Percentiles rank a stretch among this genome's conserved stretches.
Evolutionary conservation across 2,113 vertebrate genomes (phyloP).

Genomic region (Grallaria varia): DNA sequence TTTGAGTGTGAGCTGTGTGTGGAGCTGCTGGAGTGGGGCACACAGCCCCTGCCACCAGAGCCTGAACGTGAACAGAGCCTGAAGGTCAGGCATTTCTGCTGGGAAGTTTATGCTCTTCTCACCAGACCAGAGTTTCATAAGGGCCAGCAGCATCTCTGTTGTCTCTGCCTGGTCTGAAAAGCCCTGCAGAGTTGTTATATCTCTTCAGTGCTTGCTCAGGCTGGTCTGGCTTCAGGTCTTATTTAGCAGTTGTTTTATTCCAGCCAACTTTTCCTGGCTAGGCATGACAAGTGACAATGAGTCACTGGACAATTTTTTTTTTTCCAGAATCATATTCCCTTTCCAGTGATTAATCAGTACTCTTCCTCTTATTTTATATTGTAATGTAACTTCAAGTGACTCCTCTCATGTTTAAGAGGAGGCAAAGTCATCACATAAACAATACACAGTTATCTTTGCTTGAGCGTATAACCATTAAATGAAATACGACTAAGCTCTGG

Average conservation of each 20-base stretch:
- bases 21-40: neutral
- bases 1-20: neutral
- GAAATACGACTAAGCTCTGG: neutral
- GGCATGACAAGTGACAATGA: neutral
- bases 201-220: neutral
- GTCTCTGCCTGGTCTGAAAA: neutral
- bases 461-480: neutral
- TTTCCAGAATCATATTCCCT: neutral
- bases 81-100: neutral
- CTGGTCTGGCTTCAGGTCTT: neutral
- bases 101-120: neutral
- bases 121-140: neutral
- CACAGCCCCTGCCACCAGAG: neutral
- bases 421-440: neutral
- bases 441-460: neutral
- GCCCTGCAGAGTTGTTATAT: neutral
- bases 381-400: neutral
- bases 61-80: neutral
- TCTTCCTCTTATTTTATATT: neutral
- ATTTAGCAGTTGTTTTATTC: neutral
- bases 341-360: conserved; percentile 23
- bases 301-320: neutral
- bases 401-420: neutral
- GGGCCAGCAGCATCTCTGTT: neutral
- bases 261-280: neutral